These are phyloP conservation scores for Melikaiella ostensackeni DNA, from an alignment of 2,888 invertebrate species.

Conservation along the genomic window DNA sequence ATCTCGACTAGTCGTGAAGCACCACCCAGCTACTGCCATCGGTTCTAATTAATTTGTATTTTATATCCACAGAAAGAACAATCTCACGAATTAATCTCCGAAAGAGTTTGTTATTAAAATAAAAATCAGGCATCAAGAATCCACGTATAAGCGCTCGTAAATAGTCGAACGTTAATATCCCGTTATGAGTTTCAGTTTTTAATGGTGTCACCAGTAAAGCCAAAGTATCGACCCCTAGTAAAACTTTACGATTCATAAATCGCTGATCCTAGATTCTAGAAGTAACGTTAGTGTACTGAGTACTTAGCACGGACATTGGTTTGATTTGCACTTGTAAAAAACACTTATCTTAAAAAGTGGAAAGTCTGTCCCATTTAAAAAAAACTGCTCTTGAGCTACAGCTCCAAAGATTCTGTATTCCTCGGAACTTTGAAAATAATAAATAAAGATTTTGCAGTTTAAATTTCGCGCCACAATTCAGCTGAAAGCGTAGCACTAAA, in stretches of 20 bases:
- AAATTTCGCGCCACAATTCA: too few relatives aligned
- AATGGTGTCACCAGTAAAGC: conserved; percentile 1
- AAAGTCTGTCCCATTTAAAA: background rate
- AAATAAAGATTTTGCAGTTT: too few relatives aligned
- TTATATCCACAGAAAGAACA: background rate
- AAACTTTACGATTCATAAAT: conserved; percentile 28
- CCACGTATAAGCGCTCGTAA: background rate
- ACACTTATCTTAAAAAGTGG: background rate
- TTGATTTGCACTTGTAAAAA: background rate
- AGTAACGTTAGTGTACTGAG: background rate
- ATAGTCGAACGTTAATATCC: background rate
- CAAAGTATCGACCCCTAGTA: background rate
- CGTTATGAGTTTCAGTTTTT: conserved; percentile 9
- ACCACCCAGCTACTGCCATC: too few relatives aligned
- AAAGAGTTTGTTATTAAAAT: background rate
- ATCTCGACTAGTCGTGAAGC: too few relatives aligned
- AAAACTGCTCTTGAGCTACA: background rate
- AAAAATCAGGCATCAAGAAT: background rate
- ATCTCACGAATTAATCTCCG: background rate
- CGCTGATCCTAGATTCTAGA: background rate
- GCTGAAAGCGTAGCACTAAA: too few relatives aligned
- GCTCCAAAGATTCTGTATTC: background rate
- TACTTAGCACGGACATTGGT: background rate
- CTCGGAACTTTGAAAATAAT: background rate
- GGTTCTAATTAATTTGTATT: too few relatives aligned